Evolutionary conservation across 2,888 invertebrate species (phyloP), one percentile per base, ranked within the genome.

Genomic region (Autographa pulchrina): DNA sequence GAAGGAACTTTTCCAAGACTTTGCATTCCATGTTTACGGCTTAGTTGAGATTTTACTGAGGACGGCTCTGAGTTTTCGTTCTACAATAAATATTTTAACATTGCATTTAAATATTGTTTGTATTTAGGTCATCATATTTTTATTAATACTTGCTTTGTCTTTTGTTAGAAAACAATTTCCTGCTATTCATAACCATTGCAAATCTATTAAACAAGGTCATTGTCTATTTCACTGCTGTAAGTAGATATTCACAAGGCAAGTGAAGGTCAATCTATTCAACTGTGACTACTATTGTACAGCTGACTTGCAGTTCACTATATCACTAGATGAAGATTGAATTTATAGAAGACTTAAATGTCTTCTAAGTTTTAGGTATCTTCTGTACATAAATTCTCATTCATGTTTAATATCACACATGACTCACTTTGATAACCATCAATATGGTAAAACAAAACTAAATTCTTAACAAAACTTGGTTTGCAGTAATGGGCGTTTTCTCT

Each of bases 1-100:
- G 98, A 98, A 95, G 98, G 98, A 96, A 99, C 98, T 97, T 99
- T 99, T 96, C 99, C 99, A 98, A 99, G 98, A 97, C 98, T 98
- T 98, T 99, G 99, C 98, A 99, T 98, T 97, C 99, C 99, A 99
- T 99, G 99, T 97, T 99, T 99, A 96, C 98, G 98, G 94, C 98
- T 98, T 96, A 98, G 97, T 96, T 98, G 97, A 96, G 97, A 98
- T 96, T 98, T 98, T 90, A 98, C 98, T 94, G 98, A 98, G 91
- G 98, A 98, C 92, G 98, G 98, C 96, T 98, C 98, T 90, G 97
- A 97, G 94, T 97, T 97, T 70, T 85, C 85, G 79, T 82, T 82
- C 85, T 85, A 78, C 16, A 72, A 75, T 43, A 31, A 43, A n/a
- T 2, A 35, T 11, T 0, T 20, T 5, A 13, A 16, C 16, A 13